Conservation (phyloP, 1,140 invertebrate genomes). For the Musca domestica region DNA sequence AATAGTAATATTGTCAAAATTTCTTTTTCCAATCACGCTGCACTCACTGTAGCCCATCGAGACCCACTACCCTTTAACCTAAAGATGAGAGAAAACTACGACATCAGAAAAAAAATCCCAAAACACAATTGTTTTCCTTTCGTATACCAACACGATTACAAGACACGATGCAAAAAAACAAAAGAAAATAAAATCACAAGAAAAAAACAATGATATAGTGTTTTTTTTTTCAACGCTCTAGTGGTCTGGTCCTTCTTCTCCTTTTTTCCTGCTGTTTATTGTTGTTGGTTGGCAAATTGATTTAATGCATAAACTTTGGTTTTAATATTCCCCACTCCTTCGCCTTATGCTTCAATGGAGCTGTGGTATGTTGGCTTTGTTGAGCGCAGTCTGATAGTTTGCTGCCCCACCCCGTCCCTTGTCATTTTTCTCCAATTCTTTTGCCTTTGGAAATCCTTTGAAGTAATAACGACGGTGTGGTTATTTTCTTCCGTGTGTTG, state of each 20-base stretch:
- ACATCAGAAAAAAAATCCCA: too few species aligned
- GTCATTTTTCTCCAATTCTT: background rate
- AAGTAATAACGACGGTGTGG: background rate
- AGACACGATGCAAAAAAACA: background rate
- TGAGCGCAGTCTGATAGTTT: background rate
- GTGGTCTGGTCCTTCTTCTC: background rate
- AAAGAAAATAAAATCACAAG: background rate
- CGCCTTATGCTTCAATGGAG: too few species aligned
- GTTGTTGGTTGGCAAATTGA: conserved; percentile 16
- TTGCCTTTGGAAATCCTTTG: background rate
- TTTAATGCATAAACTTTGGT: conserved; percentile 23
- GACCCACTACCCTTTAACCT: too few species aligned
- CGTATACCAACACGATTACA: background rate
- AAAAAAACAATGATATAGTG: background rate
- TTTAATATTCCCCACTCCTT: too few species aligned
- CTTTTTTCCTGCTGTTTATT: background rate
- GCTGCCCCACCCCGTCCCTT: too few species aligned
- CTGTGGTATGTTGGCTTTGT: too few species aligned
- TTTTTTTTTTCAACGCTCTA: too few species aligned
- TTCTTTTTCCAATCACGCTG: too few species aligned
- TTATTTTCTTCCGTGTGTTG: background rate
- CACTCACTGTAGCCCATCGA: too few species aligned
- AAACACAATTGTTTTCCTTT: conserved; percentile 3
- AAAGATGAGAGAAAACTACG: too few species aligned
- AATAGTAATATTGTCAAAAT: too few species aligned